These are phyloP conservation scores for Osmerus eperlanus DNA, from an alignment of 2,113 vertebrate genomes.

Conservation along the genomic window DNA sequence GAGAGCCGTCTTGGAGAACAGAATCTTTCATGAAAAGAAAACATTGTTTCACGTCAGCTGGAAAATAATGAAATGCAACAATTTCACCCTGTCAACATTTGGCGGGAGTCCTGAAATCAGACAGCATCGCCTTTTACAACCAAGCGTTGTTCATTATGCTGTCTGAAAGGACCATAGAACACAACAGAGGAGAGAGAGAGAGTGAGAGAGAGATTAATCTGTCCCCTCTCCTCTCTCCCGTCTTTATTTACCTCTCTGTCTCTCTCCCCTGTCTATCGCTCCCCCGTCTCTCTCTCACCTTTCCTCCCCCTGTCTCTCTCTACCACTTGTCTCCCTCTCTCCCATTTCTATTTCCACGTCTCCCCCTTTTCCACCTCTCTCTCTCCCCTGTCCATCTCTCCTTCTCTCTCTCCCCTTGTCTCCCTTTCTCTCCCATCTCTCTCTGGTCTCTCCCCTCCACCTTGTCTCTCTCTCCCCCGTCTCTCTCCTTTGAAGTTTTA, in stretches of 20 bases:
- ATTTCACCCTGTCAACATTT: conserved; percentile 34
- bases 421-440: neutral
- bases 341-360: no score
- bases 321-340: neutral
- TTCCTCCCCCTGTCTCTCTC: neutral
- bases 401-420: conserved; percentile 22
- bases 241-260: conserved; percentile 25
- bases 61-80: conserved; percentile 60
- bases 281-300: neutral
- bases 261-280: conserved; percentile 6
- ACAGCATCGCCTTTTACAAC: conserved; percentile 49
- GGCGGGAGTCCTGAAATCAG: conserved; percentile 52
- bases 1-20: neutral
- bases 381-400: neutral
- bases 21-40: conserved; percentile 5
- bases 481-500: conserved; percentile 54
- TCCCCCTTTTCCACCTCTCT: no score
- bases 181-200: neutral
- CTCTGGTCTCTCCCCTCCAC: no score
- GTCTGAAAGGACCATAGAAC: conserved; percentile 25
- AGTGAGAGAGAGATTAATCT: conserved; percentile 7
- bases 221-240: conserved; percentile 19
- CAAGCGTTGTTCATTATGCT: conserved; percentile 54
- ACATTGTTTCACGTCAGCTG: conserved; percentile 60
- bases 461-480: no score